Base-by-base conservation (phyloP, 2,888 invertebrate species). In the Spodoptera littoralis region DNA sequence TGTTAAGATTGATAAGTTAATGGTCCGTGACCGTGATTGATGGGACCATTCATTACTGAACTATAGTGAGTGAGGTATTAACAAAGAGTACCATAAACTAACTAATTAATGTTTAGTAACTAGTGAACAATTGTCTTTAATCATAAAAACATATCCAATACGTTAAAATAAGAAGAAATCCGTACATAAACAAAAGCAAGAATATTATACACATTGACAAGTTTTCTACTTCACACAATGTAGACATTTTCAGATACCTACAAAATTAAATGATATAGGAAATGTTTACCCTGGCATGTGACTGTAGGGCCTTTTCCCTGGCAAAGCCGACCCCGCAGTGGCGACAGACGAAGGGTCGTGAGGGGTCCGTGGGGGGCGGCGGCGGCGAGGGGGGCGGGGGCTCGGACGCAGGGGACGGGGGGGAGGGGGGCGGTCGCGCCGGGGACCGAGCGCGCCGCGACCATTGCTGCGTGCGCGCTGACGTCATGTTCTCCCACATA, bases 311-410 rank as follows among this genome's bases (percentile, higher is more conserved):
- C 83, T 98, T 98, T 84, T 98, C 97, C 55, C 98, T 94, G 0
- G 97, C 97, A 90, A 98, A 97, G 5, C 97, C 97, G 60, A 98
- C 95, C 0, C 93, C 93, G 73, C 93, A 93, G 60, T 90, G 90
- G 95, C 97, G 83, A 78, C 98, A 98, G 0, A 97, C 98, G 83
- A 98, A 98, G 0, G 98, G 97, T 65, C 97, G 96, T 45, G 96
- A 94, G 0, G 97, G 96, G 89, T 97, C 97, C 0, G 89, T 77
- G 57, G 92, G 92, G 36, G 87, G 84, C 57, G 91, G 89, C 55
- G 89, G 86, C 8, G 89, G 84, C n/a, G 86, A 69, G 18, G 83
- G 77, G 22, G 82, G 81, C 18, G 83, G 59, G 1, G 85, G 83
- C 30, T 82, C 41, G 81, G 82, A 43, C 81, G 88, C 77, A 50